These are phyloP conservation scores for Scaptodrosophila latifasciaeformis DNA, from an alignment of 2,888 invertebrate species.

Conservation along the genomic window DNA sequence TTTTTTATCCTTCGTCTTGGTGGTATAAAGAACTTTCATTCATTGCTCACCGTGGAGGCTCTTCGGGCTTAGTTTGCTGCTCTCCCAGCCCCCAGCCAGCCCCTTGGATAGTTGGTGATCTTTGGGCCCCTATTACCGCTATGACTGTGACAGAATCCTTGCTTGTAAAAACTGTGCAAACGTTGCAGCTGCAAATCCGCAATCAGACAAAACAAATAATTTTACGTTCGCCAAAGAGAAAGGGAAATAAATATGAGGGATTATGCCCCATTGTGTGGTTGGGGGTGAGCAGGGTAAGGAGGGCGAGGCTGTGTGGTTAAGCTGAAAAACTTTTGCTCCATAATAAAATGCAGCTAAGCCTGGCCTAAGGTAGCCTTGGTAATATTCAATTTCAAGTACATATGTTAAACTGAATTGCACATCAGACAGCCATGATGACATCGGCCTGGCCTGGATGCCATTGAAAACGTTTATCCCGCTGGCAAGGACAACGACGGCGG, in stretches of 20 bases:
- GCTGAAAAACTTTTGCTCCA: conserved; percentile 56
- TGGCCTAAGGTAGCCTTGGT: conserved; percentile 13
- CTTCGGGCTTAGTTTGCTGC: not conserved
- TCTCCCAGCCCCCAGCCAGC: too few relatives aligned
- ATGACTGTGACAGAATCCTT: conserved; percentile 37
- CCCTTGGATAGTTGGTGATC: too few relatives aligned
- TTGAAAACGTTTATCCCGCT: too few relatives aligned
- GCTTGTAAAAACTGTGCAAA: conserved; percentile 69
- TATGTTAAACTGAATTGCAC: conserved; percentile 39
- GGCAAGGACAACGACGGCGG: too few relatives aligned
- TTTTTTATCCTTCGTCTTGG: too few relatives aligned
- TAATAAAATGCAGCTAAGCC: conserved; percentile 65
- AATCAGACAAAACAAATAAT: conserved; percentile 75
- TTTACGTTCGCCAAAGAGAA: conserved; percentile 56
- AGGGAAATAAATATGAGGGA: conserved; percentile 68
- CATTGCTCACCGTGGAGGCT: conserved; percentile 42
- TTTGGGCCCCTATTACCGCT: too few relatives aligned
- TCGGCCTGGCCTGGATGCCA: conserved; percentile 33
- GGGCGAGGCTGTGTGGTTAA: not conserved
- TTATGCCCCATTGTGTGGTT: conserved; percentile 49
- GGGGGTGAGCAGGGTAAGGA: not conserved
- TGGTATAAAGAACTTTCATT: conserved; percentile 56
- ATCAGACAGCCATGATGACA: not conserved
- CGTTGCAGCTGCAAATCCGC: conserved; percentile 74
- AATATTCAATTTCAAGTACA: conserved; percentile 68